These are phyloP conservation scores for Bombus superbus DNA, from an alignment of 1,140 invertebrate species.

Conservation along the genomic window DNA sequence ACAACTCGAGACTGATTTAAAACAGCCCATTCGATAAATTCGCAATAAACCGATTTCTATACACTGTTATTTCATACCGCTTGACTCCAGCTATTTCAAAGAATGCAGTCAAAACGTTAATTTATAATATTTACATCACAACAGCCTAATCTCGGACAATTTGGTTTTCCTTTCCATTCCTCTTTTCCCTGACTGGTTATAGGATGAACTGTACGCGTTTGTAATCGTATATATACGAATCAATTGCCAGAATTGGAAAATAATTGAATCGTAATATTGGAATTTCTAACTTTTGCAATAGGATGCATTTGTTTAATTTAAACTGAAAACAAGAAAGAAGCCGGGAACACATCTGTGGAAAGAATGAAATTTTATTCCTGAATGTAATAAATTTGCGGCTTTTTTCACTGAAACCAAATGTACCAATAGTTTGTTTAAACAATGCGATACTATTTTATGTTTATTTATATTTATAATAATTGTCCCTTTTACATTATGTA, in stretches of 20 bases:
- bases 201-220: background rate
- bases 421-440: background rate
- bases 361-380: background rate
- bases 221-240: background rate
- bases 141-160: conserved; percentile 55
- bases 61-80: conserved; percentile 30
- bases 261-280: background rate
- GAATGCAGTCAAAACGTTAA: conserved; percentile 47
- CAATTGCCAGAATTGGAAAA: background rate
- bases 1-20: no score
- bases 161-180: conserved; percentile 58
- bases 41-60: conserved; percentile 30
- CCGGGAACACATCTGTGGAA: background rate
- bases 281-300: background rate
- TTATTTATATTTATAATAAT: background rate
- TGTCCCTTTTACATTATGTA: no score
- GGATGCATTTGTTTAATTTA: background rate
- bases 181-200: background rate
- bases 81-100: conserved; percentile 45
- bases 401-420: background rate
- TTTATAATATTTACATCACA: conserved; percentile 52
- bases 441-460: background rate
- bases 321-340: background rate
- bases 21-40: conserved; percentile 23
- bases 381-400: background rate